Conservation (phyloP, 2,113 vertebrate genomes). For the Sialia sialis region DNA sequence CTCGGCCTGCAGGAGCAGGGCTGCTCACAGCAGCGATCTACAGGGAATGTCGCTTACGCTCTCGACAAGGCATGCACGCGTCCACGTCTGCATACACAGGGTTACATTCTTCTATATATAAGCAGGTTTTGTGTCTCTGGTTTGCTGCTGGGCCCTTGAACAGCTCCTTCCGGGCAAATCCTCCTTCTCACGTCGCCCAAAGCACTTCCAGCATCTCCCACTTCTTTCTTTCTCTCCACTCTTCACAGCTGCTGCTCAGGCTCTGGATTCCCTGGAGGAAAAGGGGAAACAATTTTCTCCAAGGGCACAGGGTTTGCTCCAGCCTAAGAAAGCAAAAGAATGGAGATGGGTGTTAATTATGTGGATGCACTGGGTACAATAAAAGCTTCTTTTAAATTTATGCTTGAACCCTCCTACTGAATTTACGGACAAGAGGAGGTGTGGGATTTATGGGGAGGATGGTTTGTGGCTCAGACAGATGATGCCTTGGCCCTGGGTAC, state of each 20-base stretch:
- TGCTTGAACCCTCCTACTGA: background rate
- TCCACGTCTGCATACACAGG: conserved; percentile 56
- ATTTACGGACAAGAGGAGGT: background rate
- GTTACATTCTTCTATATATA: conserved; percentile 74
- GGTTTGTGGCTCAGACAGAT: background rate
- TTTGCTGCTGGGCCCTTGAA: conserved; percentile 69
- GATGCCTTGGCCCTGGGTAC: background rate
- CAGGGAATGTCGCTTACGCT: conserved; percentile 68
- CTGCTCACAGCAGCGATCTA: conserved; percentile 63
- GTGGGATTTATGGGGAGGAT: background rate
- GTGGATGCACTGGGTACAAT: conserved; percentile 2
- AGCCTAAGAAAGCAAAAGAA: conserved; percentile 70
- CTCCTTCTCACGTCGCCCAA: conserved; percentile 45
- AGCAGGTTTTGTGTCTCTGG: conserved; percentile 65
- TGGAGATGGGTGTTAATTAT: conserved; percentile 36
- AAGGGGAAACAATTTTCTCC: conserved; percentile 75
- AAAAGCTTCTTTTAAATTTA: conserved; percentile 52
- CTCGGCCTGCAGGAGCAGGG: conserved; percentile 51
- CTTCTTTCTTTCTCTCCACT: conserved; percentile 67
- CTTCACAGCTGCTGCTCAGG: conserved; percentile 64
- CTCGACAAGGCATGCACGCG: conserved; percentile 76
- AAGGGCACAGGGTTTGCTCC: conserved; percentile 76
- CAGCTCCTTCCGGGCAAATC: conserved; percentile 67
- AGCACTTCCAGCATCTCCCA: conserved; percentile 57
- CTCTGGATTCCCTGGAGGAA: conserved; percentile 73